Base-by-base conservation (phyloP, 2,113 vertebrate species). In the Scartelaos histophorus region DNA sequence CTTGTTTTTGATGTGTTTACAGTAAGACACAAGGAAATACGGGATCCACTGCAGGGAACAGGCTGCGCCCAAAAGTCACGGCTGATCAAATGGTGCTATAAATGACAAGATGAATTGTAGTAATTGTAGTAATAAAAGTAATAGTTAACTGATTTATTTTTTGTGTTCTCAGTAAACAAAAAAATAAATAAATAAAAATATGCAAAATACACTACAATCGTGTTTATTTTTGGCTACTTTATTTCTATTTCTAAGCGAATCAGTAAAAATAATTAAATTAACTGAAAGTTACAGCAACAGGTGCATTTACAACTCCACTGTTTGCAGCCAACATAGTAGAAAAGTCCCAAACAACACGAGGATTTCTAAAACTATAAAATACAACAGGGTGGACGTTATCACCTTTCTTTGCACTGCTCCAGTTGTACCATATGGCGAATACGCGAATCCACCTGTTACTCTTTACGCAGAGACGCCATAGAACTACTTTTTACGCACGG, bases 1-100 rank as follows among this genome's bases (percentile, higher is more conserved):
- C 16, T 7, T 7, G 12, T 29, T n/a, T 15, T 60, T 60, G 57
- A 60, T 15, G 34, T 10, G 34, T 64, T 64, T 38, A 61, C 25
- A 34, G 25, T 34, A 64, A 38, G 61, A 34, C 61, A 64, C 61
- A 43, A 64, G 61, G 61, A 64, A 64, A 64, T n/a, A 38, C 17
- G 61, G 19, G 34, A n/a, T 35, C 16, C 61, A n/a, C 1, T 64
- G 29, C 61, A n/a, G 61, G 61, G n/a, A 64, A 35, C 2, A 64
- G 34, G 29, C 61, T 38, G 61, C 34, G 61, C 61, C 61, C 61
- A 61, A 25, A 5, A 61, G 58, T 61, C 58, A 34, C 21, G 0
- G 58, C 34, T 61, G 58, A 34, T 16, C 57, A 15, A 16, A 34
- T 29, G 57, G 54, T 2, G 13, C 22, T 24, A 25, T 5, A 5